Conservation (phyloP, 2,888 invertebrate genomes). For the Dichetophora obliterata region DNA sequence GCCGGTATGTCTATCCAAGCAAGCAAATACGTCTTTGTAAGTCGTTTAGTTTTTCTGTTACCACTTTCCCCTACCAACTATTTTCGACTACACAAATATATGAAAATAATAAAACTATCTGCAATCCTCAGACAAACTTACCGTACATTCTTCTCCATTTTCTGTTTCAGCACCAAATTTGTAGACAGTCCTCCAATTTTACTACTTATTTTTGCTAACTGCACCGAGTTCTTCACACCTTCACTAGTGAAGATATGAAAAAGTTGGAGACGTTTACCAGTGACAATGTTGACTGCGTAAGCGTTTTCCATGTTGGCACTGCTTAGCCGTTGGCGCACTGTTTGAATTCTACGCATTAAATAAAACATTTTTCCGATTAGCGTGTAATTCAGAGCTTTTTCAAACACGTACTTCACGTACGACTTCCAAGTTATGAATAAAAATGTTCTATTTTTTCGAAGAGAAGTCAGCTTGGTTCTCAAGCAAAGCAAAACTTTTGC, state of each 20-base stretch:
- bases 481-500: no score
- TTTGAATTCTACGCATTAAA: conserved; percentile 53
- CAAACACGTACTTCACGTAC: no score
- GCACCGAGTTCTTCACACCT: conserved; percentile 58
- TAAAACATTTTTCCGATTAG: no score
- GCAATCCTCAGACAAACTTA: conserved; percentile 42
- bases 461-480: no score
- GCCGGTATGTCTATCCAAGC: no score
- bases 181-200: conserved; percentile 61
- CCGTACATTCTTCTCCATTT: conserved; percentile 62
- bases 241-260: conserved; percentile 62
- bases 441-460: no score
- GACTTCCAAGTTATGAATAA: no score
- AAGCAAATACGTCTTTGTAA: no score
- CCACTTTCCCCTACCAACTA: no score
- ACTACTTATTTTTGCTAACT: conserved; percentile 57
- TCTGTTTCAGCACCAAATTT: conserved; percentile 61
- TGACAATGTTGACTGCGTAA: not conserved
- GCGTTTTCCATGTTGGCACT: conserved; percentile 2
- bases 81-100: not conserved
- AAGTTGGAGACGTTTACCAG: not conserved
- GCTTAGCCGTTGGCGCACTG: conserved; percentile 41
- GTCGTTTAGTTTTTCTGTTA: no score
- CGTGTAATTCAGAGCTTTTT: no score
- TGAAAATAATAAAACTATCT: not conserved